Percentiles rank a stretch among this genome's conserved stretches.
These are phyloP conservation scores for Mesorhabditis belari DNA, from an alignment of 2,888 invertebrate species.

Conservation along the genomic window DNA sequence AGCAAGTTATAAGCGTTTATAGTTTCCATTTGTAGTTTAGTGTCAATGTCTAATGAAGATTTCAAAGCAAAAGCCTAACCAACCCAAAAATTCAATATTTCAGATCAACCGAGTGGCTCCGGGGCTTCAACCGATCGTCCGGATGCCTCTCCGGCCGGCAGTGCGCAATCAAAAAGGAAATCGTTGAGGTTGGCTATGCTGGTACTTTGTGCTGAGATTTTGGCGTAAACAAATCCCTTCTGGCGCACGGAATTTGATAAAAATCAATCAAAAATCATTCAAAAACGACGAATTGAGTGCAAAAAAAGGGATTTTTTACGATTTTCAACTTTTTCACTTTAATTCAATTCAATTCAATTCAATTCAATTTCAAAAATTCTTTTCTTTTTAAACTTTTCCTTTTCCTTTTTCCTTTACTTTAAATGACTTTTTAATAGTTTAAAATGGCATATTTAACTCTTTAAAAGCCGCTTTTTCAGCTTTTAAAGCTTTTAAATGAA, in stretches of 20 bases:
- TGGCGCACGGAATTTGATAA: no score
- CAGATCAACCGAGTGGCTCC: not conserved
- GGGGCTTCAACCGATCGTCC: constrained; percentile 27
- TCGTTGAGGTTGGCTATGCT: constrained; percentile 26
- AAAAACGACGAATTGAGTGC: no score
- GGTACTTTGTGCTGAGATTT: no score
- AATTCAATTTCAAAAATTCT: not conserved
- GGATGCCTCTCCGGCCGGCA: constrained; percentile 14
- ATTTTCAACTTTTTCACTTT: no score
- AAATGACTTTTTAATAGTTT: not conserved
- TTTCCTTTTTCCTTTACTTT: no score
- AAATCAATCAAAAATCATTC: no score
- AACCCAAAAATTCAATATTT: not conserved
- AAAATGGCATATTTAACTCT: not conserved
- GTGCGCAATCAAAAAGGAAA: constrained; percentile 25
- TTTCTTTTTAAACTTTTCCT: not conserved
- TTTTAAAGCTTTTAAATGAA: no score
- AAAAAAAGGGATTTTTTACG: no score
- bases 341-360: not conserved
- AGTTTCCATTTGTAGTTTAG: no score
- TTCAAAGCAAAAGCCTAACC: not conserved
- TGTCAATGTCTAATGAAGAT: no score
- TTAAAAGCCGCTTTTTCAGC: not conserved
- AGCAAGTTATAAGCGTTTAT: no score
- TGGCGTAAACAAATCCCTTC: no score